phyloP scores from a whole-genome alignment of 2,113 vertebrate genomes.

The Rhipidura dahli region DNA sequence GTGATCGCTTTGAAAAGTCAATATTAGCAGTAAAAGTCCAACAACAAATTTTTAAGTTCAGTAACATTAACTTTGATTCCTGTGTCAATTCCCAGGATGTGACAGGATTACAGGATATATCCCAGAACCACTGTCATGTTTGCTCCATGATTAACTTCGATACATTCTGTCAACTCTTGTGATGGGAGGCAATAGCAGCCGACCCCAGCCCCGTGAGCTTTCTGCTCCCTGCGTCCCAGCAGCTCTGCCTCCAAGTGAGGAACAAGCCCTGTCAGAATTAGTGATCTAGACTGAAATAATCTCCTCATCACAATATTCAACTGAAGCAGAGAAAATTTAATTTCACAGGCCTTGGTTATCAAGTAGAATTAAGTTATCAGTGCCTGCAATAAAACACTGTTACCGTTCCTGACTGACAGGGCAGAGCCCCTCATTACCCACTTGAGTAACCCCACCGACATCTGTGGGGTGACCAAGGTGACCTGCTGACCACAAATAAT shows the following conservation, averaged over 20 bases:
- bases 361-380: not conserved
- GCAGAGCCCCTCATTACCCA: not conserved
- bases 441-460: not conserved
- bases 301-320: not conserved
- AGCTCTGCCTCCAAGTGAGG: not conserved
- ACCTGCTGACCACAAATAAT: not conserved
- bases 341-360: slow-evolving; percentile 41
- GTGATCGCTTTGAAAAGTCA: not conserved
- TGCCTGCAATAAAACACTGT: not conserved
- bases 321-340: slow-evolving; percentile 21
- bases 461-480: not conserved
- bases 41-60: not conserved
- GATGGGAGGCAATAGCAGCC: not conserved
- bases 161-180: not conserved
- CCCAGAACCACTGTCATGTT: not conserved
- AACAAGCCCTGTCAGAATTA: not conserved
- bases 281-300: not conserved
- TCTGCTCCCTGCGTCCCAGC: not conserved
- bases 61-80: not conserved
- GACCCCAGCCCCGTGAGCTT: not conserved
- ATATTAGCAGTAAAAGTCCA: not conserved
- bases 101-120: not conserved
- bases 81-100: not conserved
- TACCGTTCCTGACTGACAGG: not conserved
- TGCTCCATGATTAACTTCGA: not conserved